Percentiles rank a stretch among this genome's conserved stretches.
These are phyloP conservation scores for Todiramphus saurophagus DNA, from an alignment of 2,113 vertebrate species.

Conservation along the genomic window DNA sequence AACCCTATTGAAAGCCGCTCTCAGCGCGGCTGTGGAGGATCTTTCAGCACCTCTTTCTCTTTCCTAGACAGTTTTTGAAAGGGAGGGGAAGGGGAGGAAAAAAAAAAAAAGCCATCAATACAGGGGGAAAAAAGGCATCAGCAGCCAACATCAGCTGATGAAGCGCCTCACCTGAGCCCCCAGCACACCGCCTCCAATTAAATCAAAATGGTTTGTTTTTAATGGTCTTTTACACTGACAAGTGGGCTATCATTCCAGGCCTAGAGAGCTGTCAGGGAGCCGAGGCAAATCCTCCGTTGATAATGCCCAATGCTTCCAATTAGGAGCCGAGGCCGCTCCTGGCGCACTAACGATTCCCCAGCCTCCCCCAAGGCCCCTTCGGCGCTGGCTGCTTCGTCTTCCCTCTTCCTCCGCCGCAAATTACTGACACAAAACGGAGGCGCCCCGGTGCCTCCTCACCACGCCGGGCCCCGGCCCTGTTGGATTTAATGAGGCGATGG, in stretches of 20 bases:
- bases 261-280: constrained; percentile 96
- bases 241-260: constrained; percentile 99
- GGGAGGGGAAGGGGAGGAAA: neutral
- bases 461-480: constrained; percentile 89
- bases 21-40: constrained; percentile 30
- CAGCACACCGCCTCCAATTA: constrained; percentile 96
- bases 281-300: constrained; percentile 97
- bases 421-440: constrained; percentile 98
- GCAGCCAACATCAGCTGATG: constrained; percentile 69
- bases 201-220: constrained; percentile 99
- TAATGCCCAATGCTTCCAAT: constrained; percentile 99
- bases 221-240: constrained; percentile 99
- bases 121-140: constrained; percentile 56
- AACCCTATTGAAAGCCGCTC: constrained; percentile 68
- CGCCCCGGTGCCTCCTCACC: constrained; percentile 80
- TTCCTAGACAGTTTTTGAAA: constrained; percentile 73
- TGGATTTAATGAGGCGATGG: constrained; percentile 99
- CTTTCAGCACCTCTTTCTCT: constrained; percentile 59
- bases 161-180: constrained; percentile 84
- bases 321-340: constrained; percentile 90
- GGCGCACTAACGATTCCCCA: constrained; percentile 91
- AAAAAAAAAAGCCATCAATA: constrained; percentile 53
- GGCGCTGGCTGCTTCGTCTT: constrained; percentile 70
- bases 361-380: constrained; percentile 83
- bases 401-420: constrained; percentile 85